These are phyloP conservation scores for Tetraodon nigroviridis DNA, from an alignment of 2,113 vertebrate genomes.

Conservation along the genomic window DNA sequence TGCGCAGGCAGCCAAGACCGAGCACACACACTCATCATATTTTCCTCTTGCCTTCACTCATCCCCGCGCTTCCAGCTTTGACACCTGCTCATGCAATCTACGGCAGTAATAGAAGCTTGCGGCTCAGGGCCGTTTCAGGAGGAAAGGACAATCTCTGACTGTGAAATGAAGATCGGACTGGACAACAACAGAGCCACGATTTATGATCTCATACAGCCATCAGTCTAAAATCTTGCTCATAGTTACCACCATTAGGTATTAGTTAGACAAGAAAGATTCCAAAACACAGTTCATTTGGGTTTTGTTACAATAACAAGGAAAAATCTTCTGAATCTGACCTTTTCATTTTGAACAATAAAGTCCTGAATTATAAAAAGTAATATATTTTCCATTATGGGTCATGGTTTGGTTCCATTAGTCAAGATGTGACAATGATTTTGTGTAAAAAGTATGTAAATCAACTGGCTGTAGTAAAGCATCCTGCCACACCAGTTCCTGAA, in stretches of 20 bases:
- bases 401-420: too few species aligned
- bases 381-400: too few species aligned
- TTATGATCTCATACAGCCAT: not conserved
- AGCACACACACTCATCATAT: constrained; percentile 65
- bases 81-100: constrained; percentile 68
- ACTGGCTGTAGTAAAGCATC: constrained; percentile 2
- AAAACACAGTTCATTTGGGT: too few species aligned
- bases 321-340: too few species aligned
- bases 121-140: constrained; percentile 12
- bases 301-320: too few species aligned
- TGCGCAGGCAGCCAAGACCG: constrained; percentile 39
- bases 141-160: not conserved
- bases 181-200: not conserved
- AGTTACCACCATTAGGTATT: not conserved
- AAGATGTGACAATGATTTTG: not conserved
- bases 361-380: too few species aligned
- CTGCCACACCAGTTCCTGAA: not conserved
- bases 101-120: constrained; percentile 47
- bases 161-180: not conserved
- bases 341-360: not conserved
- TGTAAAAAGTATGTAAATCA: not conserved
- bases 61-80: constrained; percentile 47
- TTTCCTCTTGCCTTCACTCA: constrained; percentile 52
- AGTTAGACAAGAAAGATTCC: not conserved
- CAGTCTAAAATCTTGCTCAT: not conserved